Base-by-base conservation (phyloP, 1,140 invertebrate species). In the Pentalonia nigronervosa region DNA sequence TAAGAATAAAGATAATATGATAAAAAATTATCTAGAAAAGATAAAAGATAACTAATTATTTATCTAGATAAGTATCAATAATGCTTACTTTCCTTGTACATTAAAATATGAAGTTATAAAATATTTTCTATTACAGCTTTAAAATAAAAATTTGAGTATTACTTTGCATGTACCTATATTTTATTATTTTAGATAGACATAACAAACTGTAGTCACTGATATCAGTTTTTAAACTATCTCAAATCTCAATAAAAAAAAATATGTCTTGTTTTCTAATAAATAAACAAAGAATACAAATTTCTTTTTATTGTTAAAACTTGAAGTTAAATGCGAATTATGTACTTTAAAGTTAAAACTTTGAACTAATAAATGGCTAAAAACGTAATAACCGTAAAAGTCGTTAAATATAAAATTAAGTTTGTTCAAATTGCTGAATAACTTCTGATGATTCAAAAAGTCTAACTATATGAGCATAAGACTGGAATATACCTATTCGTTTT, bases 291-390 rank as follows among this genome's bases (percentile, higher is more conserved):
- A 76, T 76, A n/a, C 14, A 76, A 76, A 76, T 76, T 17, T 76
- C n/a, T 76, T 76, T 17, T 76, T 76, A 14, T 76, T 76, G 14
- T n/a, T 76, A 7, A 17, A 76, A n/a, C 60, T 76, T n/a, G 14
- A 76, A n/a, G n/a, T 76, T n/a, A 76, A 76, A 76, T 76, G 30
- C n/a, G 60, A 76, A n/a, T 76, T 76, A n/a, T 76, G n/a, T 76
- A 76, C 60, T 76, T 76, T 34, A 76, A n/a, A 76, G 60, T 34
- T 76, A 76, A n/a, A 76, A 76, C 60, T 76, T 76, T 76, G n/a
- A 76, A 34, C 60, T 76, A 76, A 76, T 76, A 76, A 76, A 76
- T 76, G 60, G 8, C 14, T n/a, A 76, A 56, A 76, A 76, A 76
- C n/a, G 14, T 76, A 76, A 76, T 76, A 76, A 76, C 60, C n/a